Percentiles rank a stretch among this genome's conserved stretches.
Conservation (phyloP, 2,888 invertebrate genomes). For the Tupiocoris notatus region DNA sequence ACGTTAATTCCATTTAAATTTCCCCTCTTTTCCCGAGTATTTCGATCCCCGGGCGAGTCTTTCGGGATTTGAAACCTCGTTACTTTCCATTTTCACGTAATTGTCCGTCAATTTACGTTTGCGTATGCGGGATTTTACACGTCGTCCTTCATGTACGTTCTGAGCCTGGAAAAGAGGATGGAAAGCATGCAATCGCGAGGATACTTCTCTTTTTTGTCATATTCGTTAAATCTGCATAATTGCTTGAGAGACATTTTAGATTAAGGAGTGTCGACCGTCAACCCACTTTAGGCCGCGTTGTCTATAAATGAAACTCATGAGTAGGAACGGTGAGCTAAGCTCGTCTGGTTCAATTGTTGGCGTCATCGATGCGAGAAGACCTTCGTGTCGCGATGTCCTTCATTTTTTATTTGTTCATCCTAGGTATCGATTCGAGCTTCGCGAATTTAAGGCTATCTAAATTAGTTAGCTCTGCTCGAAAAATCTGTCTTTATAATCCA, state of each 20-base stretch:
- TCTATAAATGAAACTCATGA: too few species aligned
- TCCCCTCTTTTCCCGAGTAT: constrained; percentile 1
- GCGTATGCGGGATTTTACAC: neutral
- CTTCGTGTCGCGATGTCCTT: too few species aligned
- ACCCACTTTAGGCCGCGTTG: too few species aligned
- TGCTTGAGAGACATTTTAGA: neutral
- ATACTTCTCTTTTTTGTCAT: neutral
- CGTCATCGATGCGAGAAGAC: too few species aligned
- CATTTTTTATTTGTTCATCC: too few species aligned
- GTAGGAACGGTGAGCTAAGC: too few species aligned
- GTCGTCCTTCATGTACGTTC: neutral
- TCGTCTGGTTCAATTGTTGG: too few species aligned
- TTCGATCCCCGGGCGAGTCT: neutral
- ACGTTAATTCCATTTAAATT: constrained; percentile 10
- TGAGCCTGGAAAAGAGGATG: neutral
- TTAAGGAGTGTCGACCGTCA: neutral
- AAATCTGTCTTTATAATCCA: too few species aligned
- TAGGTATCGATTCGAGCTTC: too few species aligned
- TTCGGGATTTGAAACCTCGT: constrained; percentile 19
- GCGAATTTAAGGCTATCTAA: too few species aligned
- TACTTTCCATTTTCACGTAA: constrained; percentile 19
- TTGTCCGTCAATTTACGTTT: constrained; percentile 15
- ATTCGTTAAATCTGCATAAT: neutral
- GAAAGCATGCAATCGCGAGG: neutral
- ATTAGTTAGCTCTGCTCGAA: too few species aligned